Percentiles rank a stretch among this genome's conserved stretches.
Evolutionary conservation across 2,113 vertebrate species (phyloP).

Genomic region (Sinocyclocheilus anshuiensis): DNA sequence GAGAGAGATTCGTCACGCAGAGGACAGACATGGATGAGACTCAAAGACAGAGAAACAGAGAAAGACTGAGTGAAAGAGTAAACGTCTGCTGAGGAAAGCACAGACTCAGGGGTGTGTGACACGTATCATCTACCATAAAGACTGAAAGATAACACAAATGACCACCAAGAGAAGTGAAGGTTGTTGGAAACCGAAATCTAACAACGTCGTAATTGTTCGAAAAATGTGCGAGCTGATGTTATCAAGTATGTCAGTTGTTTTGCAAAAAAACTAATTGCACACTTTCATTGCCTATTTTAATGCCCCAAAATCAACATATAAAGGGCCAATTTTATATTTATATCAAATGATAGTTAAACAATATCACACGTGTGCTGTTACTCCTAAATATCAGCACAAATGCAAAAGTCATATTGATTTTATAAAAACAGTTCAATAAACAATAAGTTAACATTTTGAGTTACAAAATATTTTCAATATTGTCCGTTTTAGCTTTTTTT

Average conservation of each 20-base stretch:
- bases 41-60: not conserved
- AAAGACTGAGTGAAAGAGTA: not conserved
- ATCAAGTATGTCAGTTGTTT: not conserved
- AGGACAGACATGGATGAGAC: conserved; percentile 32
- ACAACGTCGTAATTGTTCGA: not conserved
- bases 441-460: not conserved
- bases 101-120: not conserved
- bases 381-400: not conserved
- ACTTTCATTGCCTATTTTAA: not conserved
- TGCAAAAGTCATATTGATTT: not conserved
- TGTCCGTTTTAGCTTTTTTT: too few species aligned
- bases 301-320: not conserved
- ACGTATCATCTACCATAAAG: not conserved
- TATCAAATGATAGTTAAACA: not conserved
- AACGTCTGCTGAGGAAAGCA: not conserved
- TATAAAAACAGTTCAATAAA: not conserved
- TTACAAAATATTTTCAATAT: too few species aligned
- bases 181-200: too few species aligned
- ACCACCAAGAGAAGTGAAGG: too few species aligned
- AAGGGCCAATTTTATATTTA: not conserved
- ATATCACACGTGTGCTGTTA: not conserved
- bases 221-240: not conserved
- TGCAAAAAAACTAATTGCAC: not conserved
- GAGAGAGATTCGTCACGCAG: conserved; percentile 4
- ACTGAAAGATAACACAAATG: not conserved